Base-by-base conservation (phyloP, 2,888 invertebrate species). In the Scelioninae gen. 1 region DNA sequence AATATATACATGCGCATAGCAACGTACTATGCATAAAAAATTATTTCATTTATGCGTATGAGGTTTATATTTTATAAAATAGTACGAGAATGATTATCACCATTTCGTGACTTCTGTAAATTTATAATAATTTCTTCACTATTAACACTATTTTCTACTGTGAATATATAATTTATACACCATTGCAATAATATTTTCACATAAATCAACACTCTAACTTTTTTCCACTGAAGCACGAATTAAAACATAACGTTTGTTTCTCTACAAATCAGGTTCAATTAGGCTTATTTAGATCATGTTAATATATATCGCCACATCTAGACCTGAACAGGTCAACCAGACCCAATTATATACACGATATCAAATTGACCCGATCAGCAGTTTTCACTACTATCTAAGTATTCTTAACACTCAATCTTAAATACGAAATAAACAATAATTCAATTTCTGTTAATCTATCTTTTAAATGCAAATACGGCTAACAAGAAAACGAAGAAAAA, bases 321-420 rank as follows among this genome's bases (percentile, higher is more conserved):
- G 38, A 68, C 38, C 55, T 55, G 45, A 45, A 49, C 53, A 69
- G 69, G 77, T 77, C 68, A 69, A 55, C 34, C 51, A 53, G 23
- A 68, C 68, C 45, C 34, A 65, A 58, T 65, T 65, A 65, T 56
- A 23, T 45, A 11, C 23, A 55, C 6, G 10, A 32, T 76, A 66
- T 76, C 68, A 76, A 60, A 32, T 13, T 23, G 60, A 66, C 53
- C 51, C 43, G 60, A 76, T 76, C 58, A 40, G 45, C 23, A 0
- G 9, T 58, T 58, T 43, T 40, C 8, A 15, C 34, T 15, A 5
- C 10, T 34, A 32, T 47, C 16, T 15, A 9, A 5, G 9, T 15
- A 11, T 55, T 34, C 34, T 34, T 55, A 15, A 13, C 40, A 40
- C 23, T 13, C 9, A 45, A 60, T 60, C 9, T 45, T 16, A 40